These are phyloP conservation scores for Rhea pennata DNA, from an alignment of 2,113 vertebrate genomes.

Conservation along the genomic window DNA sequence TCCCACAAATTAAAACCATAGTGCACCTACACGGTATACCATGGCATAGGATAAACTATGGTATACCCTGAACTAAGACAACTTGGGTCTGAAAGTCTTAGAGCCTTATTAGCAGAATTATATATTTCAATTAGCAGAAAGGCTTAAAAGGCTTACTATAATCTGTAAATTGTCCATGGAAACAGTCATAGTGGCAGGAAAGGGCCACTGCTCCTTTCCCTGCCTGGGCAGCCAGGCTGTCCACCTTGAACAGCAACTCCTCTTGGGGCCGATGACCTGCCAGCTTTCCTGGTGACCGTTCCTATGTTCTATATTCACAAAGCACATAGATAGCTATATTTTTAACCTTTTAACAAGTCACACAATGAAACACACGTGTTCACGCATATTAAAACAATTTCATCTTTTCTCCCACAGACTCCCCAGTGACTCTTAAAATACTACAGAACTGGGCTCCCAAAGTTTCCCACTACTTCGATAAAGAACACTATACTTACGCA, in stretches of 20 bases:
- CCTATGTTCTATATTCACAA: accelerated
- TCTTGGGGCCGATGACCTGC: not conserved
- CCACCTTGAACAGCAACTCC: no score
- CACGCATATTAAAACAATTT: not conserved
- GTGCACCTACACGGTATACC: not conserved
- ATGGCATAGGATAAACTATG: not conserved
- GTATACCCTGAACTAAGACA: not conserved
- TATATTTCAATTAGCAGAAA: not conserved
- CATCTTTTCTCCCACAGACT: conserved; percentile 48
- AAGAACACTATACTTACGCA: conserved; percentile 72
- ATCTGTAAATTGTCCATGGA: not conserved
- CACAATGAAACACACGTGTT: not conserved
- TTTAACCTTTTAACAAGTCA: not conserved
- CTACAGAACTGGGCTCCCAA: conserved; percentile 74
- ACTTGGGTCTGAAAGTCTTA: not conserved
- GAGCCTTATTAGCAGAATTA: not conserved
- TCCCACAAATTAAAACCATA: not conserved
- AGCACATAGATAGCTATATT: no score
- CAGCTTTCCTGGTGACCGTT: not conserved
- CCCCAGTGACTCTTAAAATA: conserved; percentile 52
- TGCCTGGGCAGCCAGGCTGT: not conserved
- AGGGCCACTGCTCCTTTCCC: not conserved
- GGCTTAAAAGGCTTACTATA: not conserved
- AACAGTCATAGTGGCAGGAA: not conserved
- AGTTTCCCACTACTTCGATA: conserved; percentile 74